Evolutionary conservation across 2,113 vertebrate genomes (phyloP), one percentile per base, ranked within the genome.

Genomic region (Ahaetulla prasina): DNA sequence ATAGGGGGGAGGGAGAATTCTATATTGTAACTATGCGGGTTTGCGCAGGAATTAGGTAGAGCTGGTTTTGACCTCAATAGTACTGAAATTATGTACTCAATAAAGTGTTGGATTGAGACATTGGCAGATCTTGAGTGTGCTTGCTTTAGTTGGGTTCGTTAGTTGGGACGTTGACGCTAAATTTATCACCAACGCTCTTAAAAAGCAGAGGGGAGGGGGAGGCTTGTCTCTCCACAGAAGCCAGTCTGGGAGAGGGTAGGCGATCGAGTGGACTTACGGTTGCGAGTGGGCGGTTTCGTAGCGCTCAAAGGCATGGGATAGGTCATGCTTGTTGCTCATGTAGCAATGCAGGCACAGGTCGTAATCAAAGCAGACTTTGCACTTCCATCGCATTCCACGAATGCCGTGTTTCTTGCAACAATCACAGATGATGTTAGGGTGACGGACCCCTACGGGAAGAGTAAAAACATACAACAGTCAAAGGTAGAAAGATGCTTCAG

Each of bases 351-450:
- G 99, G 97, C 99, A 99, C 96, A 99, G 96, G 97, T 99, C 99
- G 0, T 99, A 99, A 96, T 99, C 99, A 0, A 98, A 99, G 96
- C 99, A 99, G 94, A 99, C 97, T 7, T 98, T 99, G 97, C 99
- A 99, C 92, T 99, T 99, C 99, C 99, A 99, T 84, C 99, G 98
- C 99, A 99, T 99, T 80, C 99, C 99, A 43, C 99, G 98, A 80
- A 99, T 99, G 0, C 99, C 99, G 0, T 99, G 99, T 96, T 99
- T 99, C 98, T 99, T 99, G 96, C 99, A 99, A 95, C 98, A 99
- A 97, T 99, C 99, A 3, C 99, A 99, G 97, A 99, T 99, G 95
- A 99, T 99, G 96, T 99, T 99, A 91, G 99, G 99, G 96, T 99
- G 99, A 23, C 99, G 99, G 45, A 99, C 98, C 16, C 99, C 99